Evolutionary conservation across 2,888 invertebrate genomes (phyloP).

Genomic region (Volucella inflata): DNA sequence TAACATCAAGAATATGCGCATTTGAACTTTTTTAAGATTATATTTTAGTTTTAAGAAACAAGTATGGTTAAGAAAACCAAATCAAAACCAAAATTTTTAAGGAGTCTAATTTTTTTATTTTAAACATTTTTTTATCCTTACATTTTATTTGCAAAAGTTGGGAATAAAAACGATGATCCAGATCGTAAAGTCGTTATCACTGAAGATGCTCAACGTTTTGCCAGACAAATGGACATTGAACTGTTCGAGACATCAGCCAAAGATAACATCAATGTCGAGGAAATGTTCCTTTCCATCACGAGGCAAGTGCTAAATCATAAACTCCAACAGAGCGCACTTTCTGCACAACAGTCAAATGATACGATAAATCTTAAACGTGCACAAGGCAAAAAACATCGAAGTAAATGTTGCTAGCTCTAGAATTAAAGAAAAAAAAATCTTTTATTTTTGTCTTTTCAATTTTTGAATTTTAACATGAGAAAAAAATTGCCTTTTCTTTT

Average conservation of each 20-base stretch:
- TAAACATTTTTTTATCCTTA: constrained; percentile 77
- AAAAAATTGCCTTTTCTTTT: constrained; percentile 51
- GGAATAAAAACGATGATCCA: constrained; percentile 98
- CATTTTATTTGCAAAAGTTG: constrained; percentile 86
- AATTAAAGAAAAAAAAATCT: constrained; percentile 54
- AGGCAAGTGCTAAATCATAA: constrained; percentile 83
- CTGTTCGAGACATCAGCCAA: constrained; percentile 99
- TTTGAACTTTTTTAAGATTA: too few relatives aligned
- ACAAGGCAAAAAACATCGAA: constrained; percentile 81
- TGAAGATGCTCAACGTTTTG: constrained; percentile 98
- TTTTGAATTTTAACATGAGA: constrained; percentile 45
- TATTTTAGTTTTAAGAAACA: too few relatives aligned
- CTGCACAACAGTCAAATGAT: constrained; percentile 82
- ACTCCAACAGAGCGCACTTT: constrained; percentile 81
- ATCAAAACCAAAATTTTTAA: background rate
- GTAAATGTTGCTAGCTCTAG: constrained; percentile 82
- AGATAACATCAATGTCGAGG: constrained; percentile 99
- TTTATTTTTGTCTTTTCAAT: constrained; percentile 41
- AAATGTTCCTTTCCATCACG: constrained; percentile 92
- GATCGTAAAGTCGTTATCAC: constrained; percentile 98
- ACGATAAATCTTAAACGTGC: constrained; percentile 81
- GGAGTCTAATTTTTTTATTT: background rate
- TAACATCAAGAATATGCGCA: too few relatives aligned
- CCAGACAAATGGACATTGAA: constrained; percentile 98
- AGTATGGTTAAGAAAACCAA: too few relatives aligned